Evolutionary conservation across 2,797 vertebrate species (phyloP).

Genomic region (Poecilia picta): DNA sequence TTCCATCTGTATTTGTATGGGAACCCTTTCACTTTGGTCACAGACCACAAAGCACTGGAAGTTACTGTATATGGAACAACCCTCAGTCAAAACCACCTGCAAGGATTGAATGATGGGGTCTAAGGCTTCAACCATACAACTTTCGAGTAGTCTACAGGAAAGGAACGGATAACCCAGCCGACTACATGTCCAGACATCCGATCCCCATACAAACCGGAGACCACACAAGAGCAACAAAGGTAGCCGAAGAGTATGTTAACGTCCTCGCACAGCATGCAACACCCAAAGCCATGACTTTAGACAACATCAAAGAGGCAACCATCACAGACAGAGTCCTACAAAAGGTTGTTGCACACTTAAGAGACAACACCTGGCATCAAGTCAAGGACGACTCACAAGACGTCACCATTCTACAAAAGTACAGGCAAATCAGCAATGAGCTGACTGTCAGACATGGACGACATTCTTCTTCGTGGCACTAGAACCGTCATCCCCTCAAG

Average conservation of each 20-base stretch:
- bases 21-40: conserved; percentile 28
- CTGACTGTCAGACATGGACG: conserved; percentile 12
- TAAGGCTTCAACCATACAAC: conserved; percentile 35
- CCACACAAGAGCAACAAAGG: conserved; percentile 23
- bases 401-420: not conserved
- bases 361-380: conserved; percentile 28
- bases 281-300: conserved; percentile 30
- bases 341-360: conserved; percentile 11
- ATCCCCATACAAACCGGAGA: not conserved
- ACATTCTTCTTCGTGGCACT: conserved; percentile 1
- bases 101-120: conserved; percentile 32
- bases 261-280: conserved; percentile 11
- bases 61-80: conserved; percentile 51
- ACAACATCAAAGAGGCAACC: conserved; percentile 2
- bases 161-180: conserved; percentile 34
- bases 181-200: conserved; percentile 38
- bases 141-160: conserved; percentile 26
- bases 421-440: conserved; percentile 23
- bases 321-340: conserved; percentile 25
- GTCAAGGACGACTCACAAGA: not conserved
- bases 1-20: conserved; percentile 40
- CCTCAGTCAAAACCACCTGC: conserved; percentile 36
- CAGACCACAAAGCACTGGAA: conserved; percentile 48
- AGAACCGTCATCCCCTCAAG: not conserved
- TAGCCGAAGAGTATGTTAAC: conserved; percentile 43